Conservation (phyloP, 2,888 invertebrate genomes). For the Abrostola tripartita region DNA sequence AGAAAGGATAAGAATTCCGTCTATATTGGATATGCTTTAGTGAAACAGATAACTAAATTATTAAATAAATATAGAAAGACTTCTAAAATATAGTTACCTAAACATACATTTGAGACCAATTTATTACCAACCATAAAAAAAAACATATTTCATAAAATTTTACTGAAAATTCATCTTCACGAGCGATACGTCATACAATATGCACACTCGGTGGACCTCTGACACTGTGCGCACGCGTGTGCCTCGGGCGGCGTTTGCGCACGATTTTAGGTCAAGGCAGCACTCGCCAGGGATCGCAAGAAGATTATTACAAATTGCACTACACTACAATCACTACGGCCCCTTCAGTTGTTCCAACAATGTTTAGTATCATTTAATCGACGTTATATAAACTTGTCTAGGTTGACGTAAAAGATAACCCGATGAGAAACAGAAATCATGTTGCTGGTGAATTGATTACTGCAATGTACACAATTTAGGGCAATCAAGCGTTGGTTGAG, state of each 20-base stretch:
- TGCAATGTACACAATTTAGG: constrained; percentile 29
- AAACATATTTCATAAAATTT: constrained; percentile 29
- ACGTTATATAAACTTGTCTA: constrained; percentile 47
- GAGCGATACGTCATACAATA: constrained; percentile 42
- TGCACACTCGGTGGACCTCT: constrained; percentile 65
- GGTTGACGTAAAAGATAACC: constrained; percentile 39
- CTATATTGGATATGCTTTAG: background rate
- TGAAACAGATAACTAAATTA: background rate
- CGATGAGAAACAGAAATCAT: constrained; percentile 49
- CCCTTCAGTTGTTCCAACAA: constrained; percentile 46
- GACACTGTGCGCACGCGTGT: constrained; percentile 70
- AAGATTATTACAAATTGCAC: constrained; percentile 76
- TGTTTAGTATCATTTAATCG: constrained; percentile 52
- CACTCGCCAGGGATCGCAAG: constrained; percentile 74
- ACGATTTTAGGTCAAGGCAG: constrained; percentile 86
- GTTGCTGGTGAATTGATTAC: constrained; percentile 34
- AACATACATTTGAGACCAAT: too few relatives aligned
- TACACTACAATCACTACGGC: constrained; percentile 54
- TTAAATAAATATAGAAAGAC: background rate
- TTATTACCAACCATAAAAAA: too few relatives aligned
- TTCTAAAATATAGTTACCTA: too few relatives aligned
- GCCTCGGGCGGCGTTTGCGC: constrained; percentile 63
- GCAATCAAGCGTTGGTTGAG: constrained; percentile 6
- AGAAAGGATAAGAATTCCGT: background rate
- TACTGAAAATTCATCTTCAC: constrained; percentile 51